Conservation (phyloP, 2,888 invertebrate species). For the Agapostemon virescens region DNA sequence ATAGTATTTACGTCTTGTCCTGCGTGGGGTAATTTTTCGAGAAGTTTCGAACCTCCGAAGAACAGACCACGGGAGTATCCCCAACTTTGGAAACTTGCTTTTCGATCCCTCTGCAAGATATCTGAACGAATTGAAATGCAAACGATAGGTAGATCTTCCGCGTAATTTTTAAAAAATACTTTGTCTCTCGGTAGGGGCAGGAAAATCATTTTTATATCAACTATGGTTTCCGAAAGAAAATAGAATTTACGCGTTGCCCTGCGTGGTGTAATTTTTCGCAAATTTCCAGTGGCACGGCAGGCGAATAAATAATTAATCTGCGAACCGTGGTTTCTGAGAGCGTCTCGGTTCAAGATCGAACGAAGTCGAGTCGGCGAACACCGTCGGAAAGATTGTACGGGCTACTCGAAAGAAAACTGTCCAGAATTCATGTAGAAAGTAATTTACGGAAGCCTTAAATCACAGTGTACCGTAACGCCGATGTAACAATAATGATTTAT, state of each 20-base stretch:
- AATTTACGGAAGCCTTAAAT: constrained; percentile 17
- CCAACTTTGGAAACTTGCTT: background rate
- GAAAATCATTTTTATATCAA: background rate
- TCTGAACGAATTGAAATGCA: background rate
- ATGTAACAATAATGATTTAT: constrained; percentile 16
- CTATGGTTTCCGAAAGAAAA: too few relatives aligned
- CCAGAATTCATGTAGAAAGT: background rate
- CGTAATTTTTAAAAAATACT: background rate
- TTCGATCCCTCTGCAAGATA: too few relatives aligned
- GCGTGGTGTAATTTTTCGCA: background rate
- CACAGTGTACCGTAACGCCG: background rate
- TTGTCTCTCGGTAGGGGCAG: background rate
- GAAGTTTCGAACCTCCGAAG: too few relatives aligned
- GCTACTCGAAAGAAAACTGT: background rate
- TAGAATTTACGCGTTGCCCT: too few relatives aligned
- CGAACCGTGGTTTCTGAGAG: background rate
- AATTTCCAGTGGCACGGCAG: background rate
- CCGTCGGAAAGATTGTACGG: background rate
- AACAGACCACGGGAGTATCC: too few relatives aligned
- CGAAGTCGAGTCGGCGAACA: background rate
- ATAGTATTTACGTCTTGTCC: too few relatives aligned
- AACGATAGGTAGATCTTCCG: background rate
- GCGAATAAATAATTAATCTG: background rate
- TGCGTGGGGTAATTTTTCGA: too few relatives aligned
- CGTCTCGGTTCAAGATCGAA: background rate